These are phyloP conservation scores for Caenorhabditis drosophilae DNA, from an alignment of 2,888 invertebrate species.

Conservation along the genomic window DNA sequence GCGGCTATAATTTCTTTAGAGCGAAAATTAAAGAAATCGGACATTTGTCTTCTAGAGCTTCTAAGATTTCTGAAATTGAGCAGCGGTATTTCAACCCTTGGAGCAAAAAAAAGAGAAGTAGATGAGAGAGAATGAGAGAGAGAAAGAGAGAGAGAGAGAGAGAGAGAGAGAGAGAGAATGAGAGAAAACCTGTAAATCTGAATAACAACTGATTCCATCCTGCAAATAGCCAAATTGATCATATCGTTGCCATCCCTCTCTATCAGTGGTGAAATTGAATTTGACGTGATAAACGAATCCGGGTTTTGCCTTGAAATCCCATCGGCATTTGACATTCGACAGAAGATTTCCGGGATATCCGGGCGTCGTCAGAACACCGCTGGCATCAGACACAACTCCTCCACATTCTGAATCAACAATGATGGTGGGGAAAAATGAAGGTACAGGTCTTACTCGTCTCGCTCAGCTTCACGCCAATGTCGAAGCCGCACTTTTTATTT, in stretches of 20 bases:
- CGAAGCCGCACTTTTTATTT: constrained; percentile 62
- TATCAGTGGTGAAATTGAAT: constrained; percentile 51
- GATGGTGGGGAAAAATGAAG: too few relatives aligned
- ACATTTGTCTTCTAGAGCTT: too few relatives aligned
- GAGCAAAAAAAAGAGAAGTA: too few relatives aligned
- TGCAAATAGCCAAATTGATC: neutral
- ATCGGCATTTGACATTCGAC: constrained; percentile 52
- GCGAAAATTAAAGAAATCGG: too few relatives aligned
- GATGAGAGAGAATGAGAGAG: too few relatives aligned
- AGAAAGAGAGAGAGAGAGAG: too few relatives aligned
- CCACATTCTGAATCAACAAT: constrained; percentile 63
- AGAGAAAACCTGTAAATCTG: neutral
- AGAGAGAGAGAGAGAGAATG: too few relatives aligned
- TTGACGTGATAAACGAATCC: constrained; percentile 54
- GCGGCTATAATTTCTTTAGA: too few relatives aligned
- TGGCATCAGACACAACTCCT: constrained; percentile 50
- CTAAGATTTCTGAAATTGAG: too few relatives aligned
- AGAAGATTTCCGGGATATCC: constrained; percentile 53
- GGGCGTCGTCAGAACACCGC: constrained; percentile 53
- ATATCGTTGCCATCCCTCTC: neutral
- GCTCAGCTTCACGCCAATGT: constrained; percentile 50
- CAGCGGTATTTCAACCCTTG: too few relatives aligned
- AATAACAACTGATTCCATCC: neutral
- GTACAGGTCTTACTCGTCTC: constrained; percentile 37
- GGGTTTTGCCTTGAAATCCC: constrained; percentile 60